Evolutionary conservation across 2,113 vertebrate species (phyloP).

Genomic region (Scalopus aquaticus): DNA sequence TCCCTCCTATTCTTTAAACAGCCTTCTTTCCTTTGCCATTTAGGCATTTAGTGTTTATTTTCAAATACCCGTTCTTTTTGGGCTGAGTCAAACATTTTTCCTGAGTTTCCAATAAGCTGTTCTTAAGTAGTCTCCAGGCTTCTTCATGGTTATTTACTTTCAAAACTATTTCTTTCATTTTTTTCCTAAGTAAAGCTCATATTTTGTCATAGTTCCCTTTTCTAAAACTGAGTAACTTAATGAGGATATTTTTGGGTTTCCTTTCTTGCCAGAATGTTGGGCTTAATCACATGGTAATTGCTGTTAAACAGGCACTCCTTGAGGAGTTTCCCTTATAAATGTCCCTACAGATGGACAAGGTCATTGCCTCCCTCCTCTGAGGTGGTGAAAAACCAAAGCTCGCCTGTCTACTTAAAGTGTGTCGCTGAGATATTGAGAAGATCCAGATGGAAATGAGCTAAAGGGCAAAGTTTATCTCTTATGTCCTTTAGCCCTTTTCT

Average conservation of each 20-base stretch:
- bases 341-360: background rate
- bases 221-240: constrained; percentile 44
- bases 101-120: constrained; percentile 54
- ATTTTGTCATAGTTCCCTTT: constrained; percentile 57
- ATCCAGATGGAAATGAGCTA: background rate
- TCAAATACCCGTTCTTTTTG: constrained; percentile 48
- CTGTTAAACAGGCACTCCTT: background rate
- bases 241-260: constrained; percentile 58
- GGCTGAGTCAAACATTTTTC: constrained; percentile 54
- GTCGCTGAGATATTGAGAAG: background rate
- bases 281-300: background rate
- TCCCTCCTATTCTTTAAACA: background rate
- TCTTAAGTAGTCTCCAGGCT: constrained; percentile 54
- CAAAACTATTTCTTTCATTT: constrained; percentile 60
- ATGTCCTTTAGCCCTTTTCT: background rate
- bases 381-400: background rate
- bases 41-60: constrained; percentile 63
- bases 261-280: constrained; percentile 37
- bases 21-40: constrained; percentile 52
- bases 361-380: background rate
- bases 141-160: constrained; percentile 70
- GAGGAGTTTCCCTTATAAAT: background rate
- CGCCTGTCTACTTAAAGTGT: background rate
- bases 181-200: background rate
- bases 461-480: background rate